phyloP scores from a whole-genome alignment of 2,888 invertebrate species.

The Lasioglossum malachurum region DNA sequence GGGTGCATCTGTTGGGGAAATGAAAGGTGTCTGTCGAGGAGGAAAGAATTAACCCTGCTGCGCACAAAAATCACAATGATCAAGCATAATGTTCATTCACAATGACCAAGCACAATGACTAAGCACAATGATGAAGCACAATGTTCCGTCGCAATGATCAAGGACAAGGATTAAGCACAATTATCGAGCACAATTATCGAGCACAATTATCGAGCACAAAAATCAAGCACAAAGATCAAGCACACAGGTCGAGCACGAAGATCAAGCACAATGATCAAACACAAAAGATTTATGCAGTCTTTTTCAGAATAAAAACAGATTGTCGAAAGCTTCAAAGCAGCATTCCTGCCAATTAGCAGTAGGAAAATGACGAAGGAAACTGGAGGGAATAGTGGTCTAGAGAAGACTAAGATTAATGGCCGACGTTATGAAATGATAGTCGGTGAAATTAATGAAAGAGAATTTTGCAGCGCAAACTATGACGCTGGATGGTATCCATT shows the following conservation, averaged over 20 bases:
- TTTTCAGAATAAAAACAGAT: too few relatives aligned
- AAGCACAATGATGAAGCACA: background rate
- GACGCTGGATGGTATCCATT: background rate
- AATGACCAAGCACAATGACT: rapidly evolving
- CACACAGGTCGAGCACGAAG: background rate
- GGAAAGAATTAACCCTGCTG: background rate
- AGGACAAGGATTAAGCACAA: background rate
- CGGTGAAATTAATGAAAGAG: constrained; percentile 36
- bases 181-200: too few relatives aligned
- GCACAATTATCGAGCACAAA: background rate
- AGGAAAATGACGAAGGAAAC: background rate
- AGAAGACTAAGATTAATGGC: constrained; percentile 55
- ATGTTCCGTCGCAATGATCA: too few relatives aligned
- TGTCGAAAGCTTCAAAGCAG: background rate
- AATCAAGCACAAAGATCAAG: background rate
- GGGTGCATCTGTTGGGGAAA: background rate
- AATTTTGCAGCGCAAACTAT: constrained; percentile 8
- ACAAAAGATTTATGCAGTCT: background rate
- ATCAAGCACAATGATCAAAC: background rate
- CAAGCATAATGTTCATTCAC: too few relatives aligned
- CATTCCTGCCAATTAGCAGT: background rate
- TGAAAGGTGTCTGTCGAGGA: background rate
- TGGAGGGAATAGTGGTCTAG: constrained; percentile 2
- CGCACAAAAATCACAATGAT: background rate
- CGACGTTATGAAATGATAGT: background rate